phyloP scores from a whole-genome alignment of 2,888 invertebrate genomes.

The Drosophila borborema region DNA sequence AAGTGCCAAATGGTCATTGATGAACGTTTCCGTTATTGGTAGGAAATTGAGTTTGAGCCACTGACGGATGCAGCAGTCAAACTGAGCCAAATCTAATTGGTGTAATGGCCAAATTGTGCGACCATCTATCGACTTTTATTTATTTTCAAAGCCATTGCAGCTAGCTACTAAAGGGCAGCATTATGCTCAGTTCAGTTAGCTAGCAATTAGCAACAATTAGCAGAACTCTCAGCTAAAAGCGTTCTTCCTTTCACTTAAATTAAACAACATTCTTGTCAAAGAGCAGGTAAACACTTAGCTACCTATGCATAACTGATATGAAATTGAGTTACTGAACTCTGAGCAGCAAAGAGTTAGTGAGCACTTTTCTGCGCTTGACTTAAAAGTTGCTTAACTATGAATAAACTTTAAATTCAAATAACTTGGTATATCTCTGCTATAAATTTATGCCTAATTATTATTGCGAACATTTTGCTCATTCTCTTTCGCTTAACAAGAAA shows the following conservation, averaged over 20 bases:
- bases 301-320: neutral
- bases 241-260: neutral
- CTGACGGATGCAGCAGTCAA: constrained; percentile 30
- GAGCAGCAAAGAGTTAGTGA: neutral
- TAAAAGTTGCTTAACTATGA: neutral
- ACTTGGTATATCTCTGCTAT: neutral
- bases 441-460: constrained; percentile 1
- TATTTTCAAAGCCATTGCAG: neutral
- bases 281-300: neutral
- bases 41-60: constrained; percentile 44
- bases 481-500: neutral
- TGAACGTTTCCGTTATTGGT: constrained; percentile 63
- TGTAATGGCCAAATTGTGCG: constrained; percentile 41
- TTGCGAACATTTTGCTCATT: neutral
- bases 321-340: neutral
- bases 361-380: neutral
- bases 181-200: neutral
- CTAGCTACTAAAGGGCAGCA: neutral
- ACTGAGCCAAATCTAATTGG: constrained; percentile 43
- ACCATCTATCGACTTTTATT: constrained; percentile 1
- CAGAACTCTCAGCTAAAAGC: neutral
- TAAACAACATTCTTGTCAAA: no score
- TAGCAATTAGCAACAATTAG: constrained; percentile 1
- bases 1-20: constrained; percentile 71
- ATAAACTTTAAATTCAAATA: neutral